Evolutionary conservation across 1,140 invertebrate genomes (phyloP), one percentile per base, ranked within the genome.

Genomic region (Drosophila albomicans): DNA sequence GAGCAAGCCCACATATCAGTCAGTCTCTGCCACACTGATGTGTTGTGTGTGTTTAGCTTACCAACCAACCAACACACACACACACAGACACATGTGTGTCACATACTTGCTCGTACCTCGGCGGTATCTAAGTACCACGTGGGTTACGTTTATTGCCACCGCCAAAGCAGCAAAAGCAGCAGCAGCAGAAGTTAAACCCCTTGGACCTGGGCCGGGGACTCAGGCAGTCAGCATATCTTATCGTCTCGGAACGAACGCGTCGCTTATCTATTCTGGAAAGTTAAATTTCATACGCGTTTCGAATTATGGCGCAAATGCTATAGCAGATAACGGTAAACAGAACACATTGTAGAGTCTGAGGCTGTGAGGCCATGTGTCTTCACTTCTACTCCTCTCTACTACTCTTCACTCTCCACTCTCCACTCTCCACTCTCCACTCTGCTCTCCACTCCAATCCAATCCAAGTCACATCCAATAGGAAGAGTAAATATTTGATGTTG

Each of bases 401-500:
- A 32, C 10, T 7, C 35, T 38, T 1, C 30, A 32, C 10, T 7
- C 35, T 38, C 8, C 30, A 7, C 10, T 7, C 35, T 38, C 1
- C 30, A 32, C 8, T 7, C 35, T 38, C 8, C 30, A 7, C 10
- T 7, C 35, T 38, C 35, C 30, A 32, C 8, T 7, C 35, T 38
- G 7, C 30, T 7, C 7, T 32, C 5, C 30, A 6, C 30, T 32
- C 30, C 30, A 32, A 45, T 41, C 38, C 38, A 41, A 41, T 41
- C 38, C n/a, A 8, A 32, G 30, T 32, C 8, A 8, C 1, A 41
- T 52, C 48, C 28, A 32, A 38, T 52, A 61, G 54, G 61, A 62
- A 62, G 71, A 38, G 81, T 75, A 86, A 86, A 86, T 86, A 86
- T 86, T 86, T 86, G 84, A 49, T 78, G 74, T 76, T 86, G 82